phyloP scores from a whole-genome alignment of 1,140 invertebrate species.

The Octopus bimaculoides region DNA sequence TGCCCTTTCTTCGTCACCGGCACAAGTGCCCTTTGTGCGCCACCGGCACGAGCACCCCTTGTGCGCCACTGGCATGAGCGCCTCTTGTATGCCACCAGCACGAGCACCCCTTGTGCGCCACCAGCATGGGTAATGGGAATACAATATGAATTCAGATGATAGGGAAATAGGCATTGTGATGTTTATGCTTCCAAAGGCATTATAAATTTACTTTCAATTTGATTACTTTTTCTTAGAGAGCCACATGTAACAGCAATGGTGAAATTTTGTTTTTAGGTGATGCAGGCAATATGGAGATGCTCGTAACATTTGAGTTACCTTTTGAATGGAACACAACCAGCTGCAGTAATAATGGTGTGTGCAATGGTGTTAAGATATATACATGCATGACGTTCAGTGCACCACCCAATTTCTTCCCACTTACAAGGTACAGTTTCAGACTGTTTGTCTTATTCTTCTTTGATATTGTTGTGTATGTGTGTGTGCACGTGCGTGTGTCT shows the following conservation, averaged over 20 bases:
- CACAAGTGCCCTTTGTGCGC: no score
- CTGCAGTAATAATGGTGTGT: conserved; percentile 26
- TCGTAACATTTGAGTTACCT: conserved; percentile 43
- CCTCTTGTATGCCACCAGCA: no score
- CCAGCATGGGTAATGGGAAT: no score
- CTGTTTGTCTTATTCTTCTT: neutral
- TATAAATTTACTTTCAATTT: conserved; percentile 17
- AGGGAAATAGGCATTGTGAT: neutral
- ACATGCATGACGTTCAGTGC: conserved; percentile 48
- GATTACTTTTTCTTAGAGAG: no score
- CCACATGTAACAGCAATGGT: neutral
- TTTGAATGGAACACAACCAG: conserved; percentile 41
- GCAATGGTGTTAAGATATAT: conserved; percentile 34
- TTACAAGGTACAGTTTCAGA: conserved; percentile 30
- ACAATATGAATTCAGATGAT: no score
- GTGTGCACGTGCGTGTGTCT: neutral
- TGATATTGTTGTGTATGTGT: neutral
- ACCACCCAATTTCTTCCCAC: conserved; percentile 43
- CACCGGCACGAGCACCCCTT: no score
- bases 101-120: no score
- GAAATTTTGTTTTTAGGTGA: conserved; percentile 31
- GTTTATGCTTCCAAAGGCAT: neutral
- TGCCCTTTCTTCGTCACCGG: no score
- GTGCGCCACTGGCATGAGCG: no score
- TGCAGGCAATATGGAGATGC: conserved; percentile 33